phyloP scores from a whole-genome alignment of 2,888 invertebrate species.

The Cosmia trapezina region DNA sequence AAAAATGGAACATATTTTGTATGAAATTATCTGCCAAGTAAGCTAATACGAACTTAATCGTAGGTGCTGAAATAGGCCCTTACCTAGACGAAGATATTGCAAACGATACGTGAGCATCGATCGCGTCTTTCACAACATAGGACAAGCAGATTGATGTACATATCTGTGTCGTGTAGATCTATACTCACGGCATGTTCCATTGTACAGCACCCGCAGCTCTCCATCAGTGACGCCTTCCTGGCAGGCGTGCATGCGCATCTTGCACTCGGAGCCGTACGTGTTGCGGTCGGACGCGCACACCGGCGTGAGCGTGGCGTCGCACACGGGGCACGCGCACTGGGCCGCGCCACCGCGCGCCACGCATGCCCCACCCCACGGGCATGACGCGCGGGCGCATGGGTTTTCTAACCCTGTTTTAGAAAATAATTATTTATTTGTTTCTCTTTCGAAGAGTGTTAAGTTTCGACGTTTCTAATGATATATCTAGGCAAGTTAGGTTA shows the following conservation, averaged over 20 bases:
- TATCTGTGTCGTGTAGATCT: neutral
- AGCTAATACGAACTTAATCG: too few species aligned
- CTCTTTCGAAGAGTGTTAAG: neutral
- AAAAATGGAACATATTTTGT: too few species aligned
- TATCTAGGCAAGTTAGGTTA: neutral
- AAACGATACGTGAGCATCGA: neutral
- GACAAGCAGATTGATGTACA: neutral
- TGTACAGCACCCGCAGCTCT: slow-evolving; percentile 91
- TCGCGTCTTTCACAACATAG: neutral
- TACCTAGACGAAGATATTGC: neutral
- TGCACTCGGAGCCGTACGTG: slow-evolving; percentile 95
- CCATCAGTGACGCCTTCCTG: slow-evolving; percentile 92
- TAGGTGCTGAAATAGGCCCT: too few species aligned
- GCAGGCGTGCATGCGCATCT: slow-evolving; percentile 95
- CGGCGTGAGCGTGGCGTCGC: slow-evolving; percentile 94
- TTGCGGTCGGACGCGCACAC: slow-evolving; percentile 94
- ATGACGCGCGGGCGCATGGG: slow-evolving; percentile 90
- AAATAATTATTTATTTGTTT: neutral
- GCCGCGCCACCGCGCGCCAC: slow-evolving; percentile 92
- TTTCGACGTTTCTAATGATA: neutral
- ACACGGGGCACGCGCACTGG: slow-evolving; percentile 93
- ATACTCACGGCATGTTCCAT: slow-evolving; percentile 88
- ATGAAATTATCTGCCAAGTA: too few species aligned
- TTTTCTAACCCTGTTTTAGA: slow-evolving; percentile 88
- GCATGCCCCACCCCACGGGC: slow-evolving; percentile 92